These are phyloP conservation scores for Halcyon chelicuti DNA, from an alignment of 2,797 vertebrate genomes.

Conservation along the genomic window DNA sequence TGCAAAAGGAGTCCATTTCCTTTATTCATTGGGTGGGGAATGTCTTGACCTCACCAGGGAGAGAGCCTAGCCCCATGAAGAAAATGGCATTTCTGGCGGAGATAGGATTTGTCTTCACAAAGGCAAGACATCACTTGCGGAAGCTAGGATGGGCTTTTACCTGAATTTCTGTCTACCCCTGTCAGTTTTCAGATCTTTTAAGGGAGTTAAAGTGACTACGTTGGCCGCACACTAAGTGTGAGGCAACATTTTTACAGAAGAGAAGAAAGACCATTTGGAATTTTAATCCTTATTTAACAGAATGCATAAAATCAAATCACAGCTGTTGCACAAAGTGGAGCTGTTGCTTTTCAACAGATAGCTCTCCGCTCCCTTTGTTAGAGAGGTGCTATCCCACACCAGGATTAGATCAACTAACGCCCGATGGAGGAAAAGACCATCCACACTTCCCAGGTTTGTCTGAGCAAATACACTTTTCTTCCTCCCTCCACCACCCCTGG, in stretches of 20 bases:
- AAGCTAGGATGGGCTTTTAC: conserved; percentile 3
- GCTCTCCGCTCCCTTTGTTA: neutral
- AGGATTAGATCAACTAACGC: neutral
- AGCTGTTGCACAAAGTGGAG: neutral
- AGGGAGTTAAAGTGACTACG: neutral
- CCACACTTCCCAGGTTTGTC: neutral
- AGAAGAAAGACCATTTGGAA: neutral
- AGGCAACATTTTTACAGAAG: conserved; percentile 3
- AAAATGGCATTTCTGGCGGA: neutral
- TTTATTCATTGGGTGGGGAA: conserved; percentile 15
- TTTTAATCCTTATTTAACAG: neutral
- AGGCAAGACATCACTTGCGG: neutral
- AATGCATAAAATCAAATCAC: neutral
- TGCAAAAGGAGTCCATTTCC: conserved; percentile 17
- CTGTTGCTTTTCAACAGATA: neutral
- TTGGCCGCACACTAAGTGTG: neutral
- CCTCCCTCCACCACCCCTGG: neutral
- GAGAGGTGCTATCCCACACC: neutral
- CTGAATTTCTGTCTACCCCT: neutral
- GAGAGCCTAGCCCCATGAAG: neutral
- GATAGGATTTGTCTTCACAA: neutral
- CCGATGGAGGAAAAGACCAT: neutral
- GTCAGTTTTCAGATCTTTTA: neutral
- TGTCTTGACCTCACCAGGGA: neutral
- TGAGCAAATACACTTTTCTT: neutral